phyloP scores from a whole-genome alignment of 1,140 invertebrate genomes.

The Diachasmimorpha longicaudata region DNA sequence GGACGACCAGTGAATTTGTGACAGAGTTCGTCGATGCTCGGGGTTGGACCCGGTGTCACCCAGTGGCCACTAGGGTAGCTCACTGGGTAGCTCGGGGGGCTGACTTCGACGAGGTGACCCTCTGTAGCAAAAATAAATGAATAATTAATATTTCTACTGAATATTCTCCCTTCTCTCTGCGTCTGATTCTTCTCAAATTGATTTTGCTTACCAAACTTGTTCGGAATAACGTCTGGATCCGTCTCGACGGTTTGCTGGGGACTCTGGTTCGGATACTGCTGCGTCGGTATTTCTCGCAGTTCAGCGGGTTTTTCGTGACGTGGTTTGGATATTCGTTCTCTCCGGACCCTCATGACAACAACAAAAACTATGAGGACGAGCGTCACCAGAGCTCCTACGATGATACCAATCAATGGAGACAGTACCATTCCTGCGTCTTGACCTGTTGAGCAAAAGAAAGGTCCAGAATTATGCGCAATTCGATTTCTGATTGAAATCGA shows the following conservation, averaged over 20 bases:
- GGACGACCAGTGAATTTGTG: conserved; percentile 55
- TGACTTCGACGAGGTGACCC: conserved; percentile 55
- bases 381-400: conserved; percentile 64
- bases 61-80: conserved; percentile 55
- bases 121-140: conserved; percentile 38
- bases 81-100: conserved; percentile 58
- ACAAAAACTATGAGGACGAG: conserved; percentile 63
- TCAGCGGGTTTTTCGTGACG: conserved; percentile 59
- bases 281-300: conserved; percentile 56
- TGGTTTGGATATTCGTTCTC: conserved; percentile 54
- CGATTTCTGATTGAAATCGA: too few relatives aligned
- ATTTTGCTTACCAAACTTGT: conserved; percentile 69
- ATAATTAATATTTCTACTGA: not conserved
- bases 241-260: conserved; percentile 66
- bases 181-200: not conserved
- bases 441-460: conserved; percentile 53
- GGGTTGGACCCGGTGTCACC: conserved; percentile 57
- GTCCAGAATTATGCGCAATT: not conserved
- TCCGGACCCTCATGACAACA: conserved; percentile 60
- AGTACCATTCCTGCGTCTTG: conserved; percentile 64
- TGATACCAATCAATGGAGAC: conserved; percentile 65
- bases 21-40: conserved; percentile 60
- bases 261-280: conserved; percentile 61
- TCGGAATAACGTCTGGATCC: conserved; percentile 77
- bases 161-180: not conserved